Conservation (phyloP, 1,140 invertebrate genomes). For the Zelostemma sp. region DNA sequence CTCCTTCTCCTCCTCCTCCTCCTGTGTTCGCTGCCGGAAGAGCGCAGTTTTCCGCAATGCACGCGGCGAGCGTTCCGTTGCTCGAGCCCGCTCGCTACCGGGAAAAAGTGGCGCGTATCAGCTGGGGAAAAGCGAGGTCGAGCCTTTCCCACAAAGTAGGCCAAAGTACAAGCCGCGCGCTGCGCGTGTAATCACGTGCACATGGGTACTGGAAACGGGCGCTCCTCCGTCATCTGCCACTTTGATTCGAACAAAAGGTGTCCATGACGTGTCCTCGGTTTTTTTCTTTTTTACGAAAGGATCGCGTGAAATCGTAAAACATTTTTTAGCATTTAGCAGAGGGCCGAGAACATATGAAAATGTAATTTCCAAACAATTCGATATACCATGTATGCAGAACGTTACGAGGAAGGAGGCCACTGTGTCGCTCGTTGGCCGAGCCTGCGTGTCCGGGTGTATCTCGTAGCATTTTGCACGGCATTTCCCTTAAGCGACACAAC, state of each 20-base stretch:
- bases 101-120: constrained; percentile 62
- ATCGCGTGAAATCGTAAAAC: no score
- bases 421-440: constrained; percentile 34
- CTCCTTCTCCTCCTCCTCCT: not conserved
- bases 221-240: no score
- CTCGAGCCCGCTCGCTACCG: constrained; percentile 36
- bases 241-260: no score
- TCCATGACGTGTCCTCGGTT: no score
- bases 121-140: constrained; percentile 63
- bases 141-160: constrained; percentile 65
- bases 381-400: not conserved
- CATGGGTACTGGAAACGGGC: no score
- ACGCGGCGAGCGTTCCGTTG: constrained; percentile 32
- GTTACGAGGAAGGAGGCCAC: constrained; percentile 46
- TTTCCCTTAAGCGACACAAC: constrained; percentile 29
- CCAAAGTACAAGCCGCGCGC: constrained; percentile 34
- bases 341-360: no score
- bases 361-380: no score
- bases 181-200: no score
- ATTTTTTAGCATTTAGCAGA: no score
- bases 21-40: constrained; percentile 19
- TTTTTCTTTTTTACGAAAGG: no score
- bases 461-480: constrained; percentile 25
- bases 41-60: constrained; percentile 37
- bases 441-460: constrained; percentile 24